Percentiles rank a stretch among this genome's conserved stretches.
Conservation (phyloP, 1,140 invertebrate species). For the Drosophila biarmipes region DNA sequence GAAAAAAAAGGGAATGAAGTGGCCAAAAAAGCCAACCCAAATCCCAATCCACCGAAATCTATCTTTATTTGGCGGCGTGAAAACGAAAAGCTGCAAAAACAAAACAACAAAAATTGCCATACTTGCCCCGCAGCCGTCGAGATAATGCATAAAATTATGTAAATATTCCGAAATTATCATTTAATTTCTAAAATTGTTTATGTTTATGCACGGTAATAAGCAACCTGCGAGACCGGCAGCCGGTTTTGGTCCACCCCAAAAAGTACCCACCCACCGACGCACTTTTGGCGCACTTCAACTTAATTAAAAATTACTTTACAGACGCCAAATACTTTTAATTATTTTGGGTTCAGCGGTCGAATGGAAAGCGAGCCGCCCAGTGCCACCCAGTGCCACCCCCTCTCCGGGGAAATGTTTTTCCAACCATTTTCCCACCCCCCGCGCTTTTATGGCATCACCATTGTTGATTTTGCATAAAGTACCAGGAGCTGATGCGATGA, state of each 20-base stretch:
- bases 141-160: slow-evolving; percentile 82
- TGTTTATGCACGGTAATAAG: slow-evolving; percentile 81
- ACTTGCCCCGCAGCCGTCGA: slow-evolving; percentile 28
- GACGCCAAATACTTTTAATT: slow-evolving; percentile 83
- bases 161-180: slow-evolving; percentile 81
- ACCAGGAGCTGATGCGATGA: slow-evolving; percentile 45
- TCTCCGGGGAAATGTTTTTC: slow-evolving; percentile 35
- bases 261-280: slow-evolving; percentile 12
- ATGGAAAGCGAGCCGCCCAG: slow-evolving; percentile 54
- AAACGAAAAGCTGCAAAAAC: slow-evolving; percentile 44
- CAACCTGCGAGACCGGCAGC: slow-evolving; percentile 48
- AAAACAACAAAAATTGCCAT: slow-evolving; percentile 22
- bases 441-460: slow-evolving; percentile 25
- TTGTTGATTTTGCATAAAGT: slow-evolving; percentile 53
- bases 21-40: background rate
- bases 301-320: slow-evolving; percentile 83
- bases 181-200: slow-evolving; percentile 83
- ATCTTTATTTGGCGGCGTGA: slow-evolving; percentile 56
- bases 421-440: background rate
- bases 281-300: slow-evolving; percentile 78
- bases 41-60: slow-evolving; percentile 17
- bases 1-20: background rate
- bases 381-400: background rate
- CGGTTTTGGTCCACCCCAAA: background rate
- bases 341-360: slow-evolving; percentile 79